These are phyloP conservation scores for Atta texana DNA, from an alignment of 1,140 invertebrate species.

Conservation along the genomic window DNA sequence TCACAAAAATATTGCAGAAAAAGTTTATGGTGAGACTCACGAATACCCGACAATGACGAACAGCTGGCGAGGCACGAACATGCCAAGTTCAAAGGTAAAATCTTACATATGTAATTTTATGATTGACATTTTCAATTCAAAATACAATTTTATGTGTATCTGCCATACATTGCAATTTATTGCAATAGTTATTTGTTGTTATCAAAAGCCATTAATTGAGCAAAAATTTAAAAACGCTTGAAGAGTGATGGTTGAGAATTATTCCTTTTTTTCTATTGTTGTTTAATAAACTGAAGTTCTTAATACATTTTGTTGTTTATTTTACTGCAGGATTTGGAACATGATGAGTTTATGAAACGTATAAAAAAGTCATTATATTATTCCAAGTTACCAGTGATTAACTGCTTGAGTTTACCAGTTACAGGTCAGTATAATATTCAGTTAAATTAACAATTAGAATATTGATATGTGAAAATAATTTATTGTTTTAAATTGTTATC, in stretches of 20 bases:
- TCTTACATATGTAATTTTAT: constrained; percentile 28
- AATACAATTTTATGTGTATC: background rate
- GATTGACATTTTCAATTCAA: background rate
- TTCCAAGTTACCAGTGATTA: constrained; percentile 90
- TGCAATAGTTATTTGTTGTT: background rate
- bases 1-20: background rate
- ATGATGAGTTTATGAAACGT: constrained; percentile 91
- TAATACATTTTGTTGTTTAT: constrained; percentile 46
- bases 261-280: constrained; percentile 24
- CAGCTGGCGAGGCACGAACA: constrained; percentile 77
- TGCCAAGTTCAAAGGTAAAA: constrained; percentile 79
- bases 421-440: constrained; percentile 88
- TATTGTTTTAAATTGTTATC: background rate
- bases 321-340: constrained; percentile 89
- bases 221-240: background rate
- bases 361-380: constrained; percentile 95
- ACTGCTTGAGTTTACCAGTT: constrained; percentile 92
- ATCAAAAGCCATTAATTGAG: background rate
- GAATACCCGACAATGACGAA: constrained; percentile 76
- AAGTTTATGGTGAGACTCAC: background rate
- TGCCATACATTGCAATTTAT: background rate
- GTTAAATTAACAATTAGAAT: background rate
- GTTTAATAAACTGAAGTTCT: background rate
- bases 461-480: background rate
- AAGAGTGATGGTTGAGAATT: background rate